Base-by-base conservation (phyloP, 2,888 invertebrate species). In the Norana najaformis region DNA sequence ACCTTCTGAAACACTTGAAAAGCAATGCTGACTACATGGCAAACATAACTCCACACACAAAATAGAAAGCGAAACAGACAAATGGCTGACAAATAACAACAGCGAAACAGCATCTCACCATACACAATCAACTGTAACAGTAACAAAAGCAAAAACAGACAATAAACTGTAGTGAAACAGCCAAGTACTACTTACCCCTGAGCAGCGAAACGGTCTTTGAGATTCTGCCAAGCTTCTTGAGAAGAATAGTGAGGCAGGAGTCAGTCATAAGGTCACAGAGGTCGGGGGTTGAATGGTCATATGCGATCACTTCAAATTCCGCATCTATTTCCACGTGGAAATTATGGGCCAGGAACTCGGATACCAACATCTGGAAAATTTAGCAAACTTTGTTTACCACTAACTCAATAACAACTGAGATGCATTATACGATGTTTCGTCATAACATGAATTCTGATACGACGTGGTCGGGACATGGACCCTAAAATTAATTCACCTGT, bases 251-350 rank as follows among this genome's bases (percentile, higher is more conserved):
- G 13, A 85, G 85, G 85, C 85, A 85, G 85, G 85, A 85, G 18
- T 85, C 85, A 37, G 36, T 85, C 85, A 37, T 4, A 35, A 85
- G 85, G 69, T 69, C 69, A 85, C 36, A 36, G 85, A 35, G 36
- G 35, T 35, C 85, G 16, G 2, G 35, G 85, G 85, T 35, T 18
- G 85, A 85, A 13, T 85, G 85, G 85, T 85, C 85, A 37, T 85
- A 85, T 0, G 37, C 85, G 34, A 85, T 20, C 20, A 85, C 37
- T 35, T 85, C 85, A 36, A 37, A 85, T 20, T 37, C 85, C 18
- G 85, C 18, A 36, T 85, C 85, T 8, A 85, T 85, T 36, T 85
- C 85, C 35, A 85, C 85, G 36, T 35, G 85, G 37, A 85, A 85
- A 36, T 85, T 85, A 18, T 85, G 35, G 20, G 85, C 85, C 85